Conservation (phyloP, 1,140 invertebrate genomes). For the Xylocopa sonorina region DNA sequence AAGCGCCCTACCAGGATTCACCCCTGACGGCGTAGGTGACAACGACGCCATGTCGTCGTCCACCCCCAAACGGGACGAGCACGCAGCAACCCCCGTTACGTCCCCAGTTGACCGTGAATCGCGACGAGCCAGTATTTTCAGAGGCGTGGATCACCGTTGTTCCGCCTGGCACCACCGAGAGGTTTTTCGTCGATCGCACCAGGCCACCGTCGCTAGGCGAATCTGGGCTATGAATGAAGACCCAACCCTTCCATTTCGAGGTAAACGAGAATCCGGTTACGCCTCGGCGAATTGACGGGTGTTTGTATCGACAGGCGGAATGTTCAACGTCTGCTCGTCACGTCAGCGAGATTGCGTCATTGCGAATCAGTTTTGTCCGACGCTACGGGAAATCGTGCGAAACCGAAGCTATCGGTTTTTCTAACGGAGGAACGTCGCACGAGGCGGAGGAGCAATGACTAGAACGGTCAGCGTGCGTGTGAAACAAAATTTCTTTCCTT, state of each 20-base stretch:
- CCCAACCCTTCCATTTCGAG: constrained; percentile 89
- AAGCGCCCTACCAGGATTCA: constrained; percentile 22
- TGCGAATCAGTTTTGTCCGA: constrained; percentile 42
- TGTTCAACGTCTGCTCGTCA: constrained; percentile 25
- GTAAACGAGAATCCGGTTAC: constrained; percentile 81
- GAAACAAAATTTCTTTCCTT: not conserved
- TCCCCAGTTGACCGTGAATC: constrained; percentile 50
- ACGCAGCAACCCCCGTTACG: constrained; percentile 49
- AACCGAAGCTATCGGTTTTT: constrained; percentile 10
- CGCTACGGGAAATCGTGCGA: not conserved
- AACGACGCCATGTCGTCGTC: constrained; percentile 62
- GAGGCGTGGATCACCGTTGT: not conserved
- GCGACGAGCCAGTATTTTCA: constrained; percentile 6
- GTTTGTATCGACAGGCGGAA: constrained; percentile 25
- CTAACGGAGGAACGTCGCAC: not conserved
- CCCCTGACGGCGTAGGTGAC: constrained; percentile 48
- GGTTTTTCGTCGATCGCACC: constrained; percentile 33
- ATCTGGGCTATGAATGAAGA: constrained; percentile 85
- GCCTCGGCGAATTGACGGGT: not conserved
- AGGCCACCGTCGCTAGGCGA: constrained; percentile 64
- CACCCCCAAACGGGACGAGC: constrained; percentile 55
- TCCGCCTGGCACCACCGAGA: not conserved
- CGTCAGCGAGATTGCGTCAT: constrained; percentile 46
- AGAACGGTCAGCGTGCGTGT: constrained; percentile 33
- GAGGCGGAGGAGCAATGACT: not conserved